These are phyloP conservation scores for Pelecanoides urinatrix DNA, from an alignment of 2,113 vertebrate species.

Conservation along the genomic window DNA sequence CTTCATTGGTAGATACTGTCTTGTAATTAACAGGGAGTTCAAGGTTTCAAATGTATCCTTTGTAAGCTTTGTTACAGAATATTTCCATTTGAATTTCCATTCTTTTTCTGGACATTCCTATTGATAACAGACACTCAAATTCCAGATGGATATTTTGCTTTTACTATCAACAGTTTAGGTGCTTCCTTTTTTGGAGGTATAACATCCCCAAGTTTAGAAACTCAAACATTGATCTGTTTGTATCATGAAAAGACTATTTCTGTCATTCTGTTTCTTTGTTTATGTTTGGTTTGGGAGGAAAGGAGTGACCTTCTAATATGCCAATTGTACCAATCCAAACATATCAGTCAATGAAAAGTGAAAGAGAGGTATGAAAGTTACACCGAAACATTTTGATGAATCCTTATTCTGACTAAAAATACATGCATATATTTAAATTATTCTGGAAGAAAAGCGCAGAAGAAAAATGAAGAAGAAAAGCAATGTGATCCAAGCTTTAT, in stretches of 20 bases:
- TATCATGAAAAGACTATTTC: background rate
- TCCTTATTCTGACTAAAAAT: background rate
- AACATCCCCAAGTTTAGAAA: background rate
- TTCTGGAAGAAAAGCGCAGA: background rate
- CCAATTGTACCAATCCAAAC: background rate
- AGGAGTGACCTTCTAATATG: background rate
- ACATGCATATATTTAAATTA: background rate
- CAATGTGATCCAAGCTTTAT: background rate
- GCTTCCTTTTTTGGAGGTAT: background rate
- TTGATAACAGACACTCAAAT: background rate
- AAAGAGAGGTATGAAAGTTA: background rate
- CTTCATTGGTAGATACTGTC: background rate
- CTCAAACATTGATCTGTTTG: background rate
- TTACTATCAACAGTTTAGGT: background rate
- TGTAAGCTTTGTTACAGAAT: background rate
- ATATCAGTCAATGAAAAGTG: background rate
- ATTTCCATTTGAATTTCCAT: background rate
- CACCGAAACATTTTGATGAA: background rate
- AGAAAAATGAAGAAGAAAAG: background rate
- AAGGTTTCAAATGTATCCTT: background rate
- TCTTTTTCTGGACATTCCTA: background rate
- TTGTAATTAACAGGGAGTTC: background rate
- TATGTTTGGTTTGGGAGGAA: background rate
- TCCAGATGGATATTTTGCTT: background rate
- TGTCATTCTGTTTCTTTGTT: background rate